Conservation (phyloP, 2,888 invertebrate species). For the Pharmacophagus antenor region DNA sequence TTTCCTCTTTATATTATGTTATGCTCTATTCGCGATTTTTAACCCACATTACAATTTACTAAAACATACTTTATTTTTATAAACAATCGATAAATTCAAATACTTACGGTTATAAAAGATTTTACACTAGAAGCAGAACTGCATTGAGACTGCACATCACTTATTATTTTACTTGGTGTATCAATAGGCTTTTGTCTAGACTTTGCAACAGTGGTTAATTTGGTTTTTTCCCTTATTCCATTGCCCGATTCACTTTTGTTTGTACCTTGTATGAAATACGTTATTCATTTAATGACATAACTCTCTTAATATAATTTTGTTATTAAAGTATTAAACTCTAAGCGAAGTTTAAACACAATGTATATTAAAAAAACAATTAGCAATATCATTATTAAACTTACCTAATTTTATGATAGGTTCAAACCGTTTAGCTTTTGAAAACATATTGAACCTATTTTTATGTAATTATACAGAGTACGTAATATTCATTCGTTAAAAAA, state of each 20-base stretch:
- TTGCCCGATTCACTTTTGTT: slow-evolving; percentile 42
- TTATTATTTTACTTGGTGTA: slow-evolving; percentile 41
- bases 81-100: slow-evolving; percentile 2
- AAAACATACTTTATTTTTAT: neutral
- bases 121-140: slow-evolving; percentile 59
- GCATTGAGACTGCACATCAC: slow-evolving; percentile 60
- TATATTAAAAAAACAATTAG: neutral
- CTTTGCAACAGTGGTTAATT: slow-evolving; percentile 33
- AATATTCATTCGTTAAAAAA: neutral
- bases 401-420: slow-evolving; percentile 48
- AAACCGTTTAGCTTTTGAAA: slow-evolving; percentile 74
- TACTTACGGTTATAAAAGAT: slow-evolving; percentile 67
- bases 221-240: slow-evolving; percentile 38
- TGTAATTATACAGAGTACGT: neutral
- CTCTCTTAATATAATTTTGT: too few species aligned
- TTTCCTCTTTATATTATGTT: too few species aligned
- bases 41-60: neutral
- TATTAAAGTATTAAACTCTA: neutral
- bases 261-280: slow-evolving; percentile 38
- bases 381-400: slow-evolving; percentile 44
- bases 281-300: too few species aligned
- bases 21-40: too few species aligned
- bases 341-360: neutral
- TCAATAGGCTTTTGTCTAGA: slow-evolving; percentile 39
- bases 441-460: slow-evolving; percentile 46